Evolutionary conservation across 2,888 invertebrate genomes (phyloP).

Genomic region (Meteorus cinctellus): DNA sequence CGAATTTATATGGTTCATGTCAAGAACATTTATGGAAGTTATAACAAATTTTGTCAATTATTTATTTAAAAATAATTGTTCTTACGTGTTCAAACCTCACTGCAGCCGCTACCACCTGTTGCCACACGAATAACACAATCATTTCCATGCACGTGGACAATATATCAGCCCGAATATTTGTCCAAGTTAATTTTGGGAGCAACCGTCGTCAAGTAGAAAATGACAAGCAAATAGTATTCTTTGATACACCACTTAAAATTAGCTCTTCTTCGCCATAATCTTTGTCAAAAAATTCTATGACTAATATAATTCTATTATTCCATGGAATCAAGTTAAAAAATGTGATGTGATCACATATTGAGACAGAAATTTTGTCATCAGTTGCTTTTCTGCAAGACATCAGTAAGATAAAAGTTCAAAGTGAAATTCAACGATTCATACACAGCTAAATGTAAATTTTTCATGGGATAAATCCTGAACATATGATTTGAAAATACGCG

Average conservation of each 20-base stretch:
- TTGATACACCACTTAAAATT: too few relatives aligned
- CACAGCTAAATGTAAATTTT: not conserved
- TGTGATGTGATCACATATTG: too few relatives aligned
- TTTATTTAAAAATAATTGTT: not conserved
- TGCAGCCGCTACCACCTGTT: conserved; percentile 34
- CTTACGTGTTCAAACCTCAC: not conserved
- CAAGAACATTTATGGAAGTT: not conserved
- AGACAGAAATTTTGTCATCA: not conserved
- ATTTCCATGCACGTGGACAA: not conserved
- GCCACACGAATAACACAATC: conserved; percentile 1
- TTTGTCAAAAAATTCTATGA: too few relatives aligned
- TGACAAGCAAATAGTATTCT: too few relatives aligned
- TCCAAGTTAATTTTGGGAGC: not conserved
- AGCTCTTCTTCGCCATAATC: too few relatives aligned
- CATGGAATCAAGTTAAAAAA: too few relatives aligned
- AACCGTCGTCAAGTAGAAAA: too few relatives aligned
- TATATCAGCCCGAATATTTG: not conserved
- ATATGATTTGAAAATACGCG: too few relatives aligned
- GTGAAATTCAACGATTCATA: not conserved
- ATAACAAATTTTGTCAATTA: not conserved
- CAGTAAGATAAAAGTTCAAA: not conserved
- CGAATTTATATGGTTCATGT: not conserved
- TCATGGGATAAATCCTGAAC: not conserved
- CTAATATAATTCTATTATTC: too few relatives aligned
- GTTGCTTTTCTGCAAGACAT: not conserved